These are phyloP conservation scores for Cinara cedri DNA, from an alignment of 2,888 invertebrate genomes.

Conservation along the genomic window DNA sequence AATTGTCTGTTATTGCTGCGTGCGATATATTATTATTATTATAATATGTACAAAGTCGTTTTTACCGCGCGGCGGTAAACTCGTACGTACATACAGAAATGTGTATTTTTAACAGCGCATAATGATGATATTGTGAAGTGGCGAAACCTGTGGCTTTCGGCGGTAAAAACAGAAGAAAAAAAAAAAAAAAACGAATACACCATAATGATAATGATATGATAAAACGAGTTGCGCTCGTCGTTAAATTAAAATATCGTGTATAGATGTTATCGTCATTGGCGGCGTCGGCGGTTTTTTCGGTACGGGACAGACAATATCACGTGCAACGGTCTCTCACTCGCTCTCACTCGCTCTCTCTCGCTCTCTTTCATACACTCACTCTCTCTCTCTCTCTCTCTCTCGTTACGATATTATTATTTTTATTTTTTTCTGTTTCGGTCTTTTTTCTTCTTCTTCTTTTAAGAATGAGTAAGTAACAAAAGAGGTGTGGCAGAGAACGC, in stretches of 20 bases:
- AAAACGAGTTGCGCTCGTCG: conserved; percentile 49
- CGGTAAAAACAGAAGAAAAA: conserved; percentile 13
- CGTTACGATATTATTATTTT: conserved; percentile 36
- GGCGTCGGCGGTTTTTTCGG: conserved; percentile 21
- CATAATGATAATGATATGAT: conserved; percentile 20
- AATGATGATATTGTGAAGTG: conserved; percentile 27
- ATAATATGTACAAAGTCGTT: background rate
- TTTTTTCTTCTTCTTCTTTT: background rate
- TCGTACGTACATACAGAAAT: background rate
- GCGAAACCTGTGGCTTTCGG: conserved; percentile 48
- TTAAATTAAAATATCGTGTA: conserved; percentile 55
- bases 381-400: background rate
- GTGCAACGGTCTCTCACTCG: conserved; percentile 29
- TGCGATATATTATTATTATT: too few species aligned
- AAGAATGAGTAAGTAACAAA: conserved; percentile 46
- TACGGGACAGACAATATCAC: conserved; percentile 40
- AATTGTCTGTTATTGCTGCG: too few species aligned
- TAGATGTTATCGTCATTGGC: conserved; percentile 46
- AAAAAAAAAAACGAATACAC: background rate
- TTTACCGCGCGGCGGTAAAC: background rate
- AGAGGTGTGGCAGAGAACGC: conserved; percentile 40
- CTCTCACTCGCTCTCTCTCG: background rate
- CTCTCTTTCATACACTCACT: too few species aligned
- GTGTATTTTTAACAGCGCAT: conserved; percentile 11
- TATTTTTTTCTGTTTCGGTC: background rate